Evolutionary conservation across 2,797 vertebrate species (phyloP), one percentile per base, ranked within the genome.

Genomic region (Tolypeutes matacus): DNA sequence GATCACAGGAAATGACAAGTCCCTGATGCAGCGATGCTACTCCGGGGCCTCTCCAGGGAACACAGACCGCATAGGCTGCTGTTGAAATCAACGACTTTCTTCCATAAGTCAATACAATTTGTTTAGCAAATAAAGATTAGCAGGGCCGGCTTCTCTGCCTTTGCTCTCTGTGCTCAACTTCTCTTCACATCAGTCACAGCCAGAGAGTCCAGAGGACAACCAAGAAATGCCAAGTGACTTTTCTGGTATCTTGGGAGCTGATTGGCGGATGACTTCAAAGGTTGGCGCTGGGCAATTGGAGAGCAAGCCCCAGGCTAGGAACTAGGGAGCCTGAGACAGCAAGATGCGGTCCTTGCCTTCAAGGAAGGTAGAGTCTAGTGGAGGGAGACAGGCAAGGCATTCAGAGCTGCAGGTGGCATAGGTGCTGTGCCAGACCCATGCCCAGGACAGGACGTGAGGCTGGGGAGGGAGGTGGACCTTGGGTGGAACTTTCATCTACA

Each of bases 181-280:
- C 90, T 89, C 65, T 77, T 0, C 0, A 34, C 25, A 14, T 72
- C 0, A 0, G 34, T 90, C 90, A 88, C 62, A 72, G 65, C 75
- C 51, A 49, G n/a, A 25, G 36, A 15, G 5, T 51, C 23, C n/a
- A 65, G 73, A 53, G 64, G 36, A 83, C 80, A 65, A 15, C 36
- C 42, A 18, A 60, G 84, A 86, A 65, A 56, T 34, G 31, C 34
- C 46, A 11, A 4, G 84, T 18, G 92, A 56, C 86, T 94, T 94
- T 77, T 94, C 91, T 80, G 81, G 87, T 25, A 95, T 95, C 92
- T 97, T 92, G 51, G 72, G 96, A 96, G 95, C 92, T 76, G 96
- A 91, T 49, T 56, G 90, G 7, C 96, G 95, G 95, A 86, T 93
- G 73, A 72, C 94, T 25, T 83, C 75, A 46, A 34, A 64, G 93